A percentile compares a stretch with the other conserved stretches of the same genome.
These are phyloP conservation scores for Henricia sp. DNA, from an alignment of 53 echinoderm and acorn worm genomes.

Conservation along the genomic window DNA sequence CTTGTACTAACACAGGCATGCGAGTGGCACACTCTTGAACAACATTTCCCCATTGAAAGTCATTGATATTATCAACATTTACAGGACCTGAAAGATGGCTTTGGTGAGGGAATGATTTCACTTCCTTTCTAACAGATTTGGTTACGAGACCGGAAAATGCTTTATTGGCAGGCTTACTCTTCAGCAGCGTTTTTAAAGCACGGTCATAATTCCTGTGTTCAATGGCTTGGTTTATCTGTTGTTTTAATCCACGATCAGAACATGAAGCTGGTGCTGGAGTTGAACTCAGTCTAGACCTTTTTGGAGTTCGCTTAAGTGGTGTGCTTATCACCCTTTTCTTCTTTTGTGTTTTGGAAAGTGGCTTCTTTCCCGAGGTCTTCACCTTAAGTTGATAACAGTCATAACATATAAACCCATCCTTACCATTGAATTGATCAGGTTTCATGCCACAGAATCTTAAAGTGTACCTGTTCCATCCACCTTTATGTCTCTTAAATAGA, in stretches of 20 bases:
- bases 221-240: background rate
- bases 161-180: background rate
- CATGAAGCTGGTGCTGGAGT: background rate
- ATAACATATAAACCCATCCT: background rate
- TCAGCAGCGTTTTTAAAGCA: background rate
- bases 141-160: background rate
- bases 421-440: background rate
- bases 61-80: background rate
- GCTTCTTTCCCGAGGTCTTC: background rate
- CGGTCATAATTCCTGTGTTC: background rate
- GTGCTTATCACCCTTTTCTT: background rate
- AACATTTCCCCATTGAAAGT: background rate
- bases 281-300: background rate
- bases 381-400: background rate
- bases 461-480: background rate
- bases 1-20: background rate
- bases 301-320: background rate
- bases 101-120: background rate
- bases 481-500: background rate
- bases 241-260: background rate
- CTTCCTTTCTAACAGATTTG: background rate
- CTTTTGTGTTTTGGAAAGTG: background rate
- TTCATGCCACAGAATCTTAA: background rate
- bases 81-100: background rate
- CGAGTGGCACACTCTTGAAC: background rate